These are phyloP conservation scores for Lasioglossum calceatum DNA, from an alignment of 2,888 invertebrate genomes.

Conservation along the genomic window DNA sequence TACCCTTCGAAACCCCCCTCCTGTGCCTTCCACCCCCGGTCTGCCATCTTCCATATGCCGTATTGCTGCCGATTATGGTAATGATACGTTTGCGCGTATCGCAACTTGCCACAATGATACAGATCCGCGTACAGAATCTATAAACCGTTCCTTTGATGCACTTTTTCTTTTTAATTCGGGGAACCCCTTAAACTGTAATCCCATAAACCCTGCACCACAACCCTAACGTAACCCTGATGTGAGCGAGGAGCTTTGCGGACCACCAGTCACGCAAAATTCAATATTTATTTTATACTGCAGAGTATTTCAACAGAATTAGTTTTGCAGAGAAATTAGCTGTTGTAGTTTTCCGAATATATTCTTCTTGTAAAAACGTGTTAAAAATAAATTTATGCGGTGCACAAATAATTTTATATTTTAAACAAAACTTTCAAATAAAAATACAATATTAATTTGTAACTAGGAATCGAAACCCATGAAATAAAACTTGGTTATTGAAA, in stretches of 20 bases:
- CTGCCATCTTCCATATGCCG: conserved; percentile 74
- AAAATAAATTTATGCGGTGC: no score
- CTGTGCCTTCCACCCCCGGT: conserved; percentile 46
- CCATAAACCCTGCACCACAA: not conserved
- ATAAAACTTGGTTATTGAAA: no score
- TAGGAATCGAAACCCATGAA: no score
- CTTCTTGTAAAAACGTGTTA: no score
- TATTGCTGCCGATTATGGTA: conserved; percentile 81
- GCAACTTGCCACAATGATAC: conserved; percentile 81
- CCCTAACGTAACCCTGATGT: not conserved
- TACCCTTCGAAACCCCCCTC: conserved; percentile 48
- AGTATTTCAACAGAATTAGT: no score
- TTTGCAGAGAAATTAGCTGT: no score
- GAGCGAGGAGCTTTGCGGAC: not conserved
- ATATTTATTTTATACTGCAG: not conserved
- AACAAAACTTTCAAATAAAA: no score
- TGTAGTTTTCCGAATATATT: no score
- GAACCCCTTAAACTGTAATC: conserved; percentile 8
- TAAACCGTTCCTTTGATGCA: conserved; percentile 7
- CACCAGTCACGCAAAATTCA: not conserved
- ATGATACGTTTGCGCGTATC: conserved; percentile 82
- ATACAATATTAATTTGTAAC: no score
- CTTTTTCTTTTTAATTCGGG: not conserved
- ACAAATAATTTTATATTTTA: no score
- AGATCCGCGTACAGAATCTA: conserved; percentile 68